Conservation (phyloP, 2,888 invertebrate species). For the Gnatocerus cornutus region DNA sequence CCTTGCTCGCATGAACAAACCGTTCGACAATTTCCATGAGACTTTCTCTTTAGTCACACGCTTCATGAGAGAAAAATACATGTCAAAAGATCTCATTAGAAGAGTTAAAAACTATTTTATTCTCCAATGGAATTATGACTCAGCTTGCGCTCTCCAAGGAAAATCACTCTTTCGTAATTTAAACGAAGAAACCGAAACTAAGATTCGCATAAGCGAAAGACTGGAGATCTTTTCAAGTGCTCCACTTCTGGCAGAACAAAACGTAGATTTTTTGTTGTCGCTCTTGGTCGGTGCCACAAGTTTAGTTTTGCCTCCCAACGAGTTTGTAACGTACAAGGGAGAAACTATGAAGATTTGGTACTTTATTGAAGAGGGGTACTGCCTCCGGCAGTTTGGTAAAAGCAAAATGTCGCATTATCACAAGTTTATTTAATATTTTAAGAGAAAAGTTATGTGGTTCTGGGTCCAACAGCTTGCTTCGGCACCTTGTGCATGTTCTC, state of each 20-base stretch:
- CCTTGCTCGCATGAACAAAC: constrained; percentile 72
- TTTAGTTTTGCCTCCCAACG: constrained; percentile 68
- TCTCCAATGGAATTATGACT: constrained; percentile 74
- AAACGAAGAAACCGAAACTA: constrained; percentile 68
- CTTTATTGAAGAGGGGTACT: constrained; percentile 72
- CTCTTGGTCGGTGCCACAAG: constrained; percentile 65
- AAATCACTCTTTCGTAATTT: constrained; percentile 56
- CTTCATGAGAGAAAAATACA: constrained; percentile 73
- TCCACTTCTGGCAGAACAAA: constrained; percentile 70
- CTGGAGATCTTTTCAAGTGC: constrained; percentile 69
- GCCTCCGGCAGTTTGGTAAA: constrained; percentile 63
- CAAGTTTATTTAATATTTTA: constrained; percentile 61
- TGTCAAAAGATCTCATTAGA: constrained; percentile 71
- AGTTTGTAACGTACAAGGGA: constrained; percentile 72
- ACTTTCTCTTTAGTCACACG: constrained; percentile 71
- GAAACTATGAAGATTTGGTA: constrained; percentile 74
- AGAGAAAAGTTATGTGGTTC: constrained; percentile 23
- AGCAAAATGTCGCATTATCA: constrained; percentile 70
- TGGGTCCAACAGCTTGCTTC: constrained; percentile 21
- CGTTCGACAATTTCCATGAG: constrained; percentile 72
- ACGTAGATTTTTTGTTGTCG: constrained; percentile 64
- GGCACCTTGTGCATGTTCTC: constrained; percentile 16
- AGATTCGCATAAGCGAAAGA: constrained; percentile 70
- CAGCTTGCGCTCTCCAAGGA: constrained; percentile 63
- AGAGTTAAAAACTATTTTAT: constrained; percentile 73